A percentile compares a stretch with the other conserved stretches of the same genome.
Conservation (phyloP, 2,797 vertebrate genomes). For the Echeneis naucrates region DNA sequence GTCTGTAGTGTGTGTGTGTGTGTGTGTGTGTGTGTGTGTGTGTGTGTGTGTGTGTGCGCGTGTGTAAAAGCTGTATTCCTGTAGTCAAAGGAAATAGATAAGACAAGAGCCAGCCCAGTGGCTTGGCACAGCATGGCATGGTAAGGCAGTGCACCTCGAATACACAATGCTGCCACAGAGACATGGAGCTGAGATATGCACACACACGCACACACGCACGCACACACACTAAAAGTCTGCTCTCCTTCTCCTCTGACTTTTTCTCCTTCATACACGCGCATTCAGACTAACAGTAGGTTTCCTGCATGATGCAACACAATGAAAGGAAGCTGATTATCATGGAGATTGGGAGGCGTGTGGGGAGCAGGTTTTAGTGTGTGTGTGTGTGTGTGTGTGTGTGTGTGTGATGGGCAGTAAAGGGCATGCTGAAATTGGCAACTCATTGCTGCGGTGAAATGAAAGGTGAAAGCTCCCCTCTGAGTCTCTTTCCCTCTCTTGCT, state of each 20-base stretch:
- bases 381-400: constrained; percentile 39
- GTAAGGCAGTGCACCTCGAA: constrained; percentile 40
- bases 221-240: constrained; percentile 16
- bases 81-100: constrained; percentile 49
- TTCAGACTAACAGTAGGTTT: constrained; percentile 49
- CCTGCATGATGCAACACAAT: constrained; percentile 80
- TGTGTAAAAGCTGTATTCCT: constrained; percentile 35
- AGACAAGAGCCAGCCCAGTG: constrained; percentile 49
- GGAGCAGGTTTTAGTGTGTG: constrained; percentile 56
- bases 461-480: constrained; percentile 69
- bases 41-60: constrained; percentile 11
- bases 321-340: constrained; percentile 79
- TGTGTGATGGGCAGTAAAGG: constrained; percentile 77
- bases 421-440: constrained; percentile 73
- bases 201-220: background rate
- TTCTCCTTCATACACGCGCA: constrained; percentile 58
- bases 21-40: constrained; percentile 6
- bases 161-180: constrained; percentile 37
- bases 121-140: constrained; percentile 54
- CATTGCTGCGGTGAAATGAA: constrained; percentile 71
- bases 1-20: background rate
- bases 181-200: background rate
- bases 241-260: constrained; percentile 53
- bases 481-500: constrained; percentile 23
- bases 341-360: constrained; percentile 62